Evolutionary conservation across 2,113 vertebrate genomes (phyloP), one percentile per base, ranked within the genome.

Genomic region (Ceuthmochares aereus): DNA sequence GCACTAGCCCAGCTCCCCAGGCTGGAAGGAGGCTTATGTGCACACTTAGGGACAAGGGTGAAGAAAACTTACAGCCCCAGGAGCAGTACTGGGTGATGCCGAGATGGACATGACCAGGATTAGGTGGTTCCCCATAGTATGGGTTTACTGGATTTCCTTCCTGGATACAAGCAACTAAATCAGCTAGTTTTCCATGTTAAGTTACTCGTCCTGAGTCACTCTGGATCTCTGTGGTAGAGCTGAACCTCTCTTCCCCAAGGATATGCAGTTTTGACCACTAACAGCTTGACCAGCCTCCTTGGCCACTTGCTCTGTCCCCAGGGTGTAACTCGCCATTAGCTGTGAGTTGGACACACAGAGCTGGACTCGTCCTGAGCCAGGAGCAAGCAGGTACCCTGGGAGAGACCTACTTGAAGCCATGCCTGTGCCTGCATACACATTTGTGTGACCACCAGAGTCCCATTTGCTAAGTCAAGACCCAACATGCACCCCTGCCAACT

Each of bases 401-500:
- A 80, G n/a, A 67, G 25, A 43, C 14, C 55, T 55, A 21, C 51
- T n/a, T 45, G 72, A 52, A 87, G 37, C 36, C n/a, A 34, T 42
- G 55, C 19, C 54, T 3, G 6, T 15, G 6, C 30, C 30, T 81
- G 34, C 76, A 42, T 25, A 64, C 4, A 64, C 30, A 17, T 66
- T 51, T 37, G 4, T 54, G n/a, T 56, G 47, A 69, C 18, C 60
- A 79, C 32, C 14, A 5, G 36, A 72, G 45, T 18, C 69, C 20
- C 55, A 4, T 47, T 34, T 45, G 73, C 56, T 36, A 75, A 56
- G 32, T 32, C 36, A 60, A 81, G 45, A 34, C 15, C 3, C 12
- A 20, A 22, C 30, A 5, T 0, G 9, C 15, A 8, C 12, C 37
- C 40, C 60, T 37, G 54, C 34, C 74, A 43, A 88, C 99, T 99